These are phyloP conservation scores for Arge pagana DNA, from an alignment of 2,888 invertebrate genomes.

Conservation along the genomic window DNA sequence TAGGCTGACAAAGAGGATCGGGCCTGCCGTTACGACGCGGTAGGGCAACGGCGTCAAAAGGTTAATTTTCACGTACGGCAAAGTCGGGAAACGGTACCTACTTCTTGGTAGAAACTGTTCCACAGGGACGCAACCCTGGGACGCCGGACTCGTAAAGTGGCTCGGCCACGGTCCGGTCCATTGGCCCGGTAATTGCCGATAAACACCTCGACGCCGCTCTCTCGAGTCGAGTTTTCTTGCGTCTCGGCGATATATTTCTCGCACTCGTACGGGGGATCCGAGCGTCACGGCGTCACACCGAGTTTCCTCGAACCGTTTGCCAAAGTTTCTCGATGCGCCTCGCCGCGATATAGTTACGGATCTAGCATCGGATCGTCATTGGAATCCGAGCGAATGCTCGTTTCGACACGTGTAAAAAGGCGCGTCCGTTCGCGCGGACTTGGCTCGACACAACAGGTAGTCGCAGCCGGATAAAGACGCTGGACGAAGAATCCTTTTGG, in stretches of 20 bases:
- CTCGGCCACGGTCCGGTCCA: slow-evolving; percentile 42
- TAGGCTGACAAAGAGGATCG: slow-evolving; percentile 12
- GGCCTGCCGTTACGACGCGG: slow-evolving; percentile 1
- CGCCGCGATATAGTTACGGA: not conserved
- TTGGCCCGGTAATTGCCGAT: slow-evolving; percentile 54
- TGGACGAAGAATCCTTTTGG: not conserved
- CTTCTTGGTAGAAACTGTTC: slow-evolving; percentile 35
- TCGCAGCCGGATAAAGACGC: not conserved
- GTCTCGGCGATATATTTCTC: slow-evolving; percentile 1
- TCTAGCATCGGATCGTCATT: not conserved
- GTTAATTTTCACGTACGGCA: slow-evolving; percentile 36
- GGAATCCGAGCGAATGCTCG: not conserved
- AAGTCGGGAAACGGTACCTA: slow-evolving; percentile 39
- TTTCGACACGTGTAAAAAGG: not conserved
- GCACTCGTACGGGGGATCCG: slow-evolving; percentile 7
- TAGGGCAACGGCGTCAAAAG: slow-evolving; percentile 18
- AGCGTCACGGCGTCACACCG: no score
- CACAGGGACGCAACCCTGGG: slow-evolving; percentile 39
- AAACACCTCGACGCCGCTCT: slow-evolving; percentile 43
- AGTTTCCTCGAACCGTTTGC: no score
- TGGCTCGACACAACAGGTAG: slow-evolving; percentile 8
- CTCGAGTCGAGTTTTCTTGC: slow-evolving; percentile 6
- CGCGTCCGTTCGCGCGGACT: not conserved
- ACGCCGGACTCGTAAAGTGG: slow-evolving; percentile 44
- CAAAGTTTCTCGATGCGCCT: not conserved